Percentiles rank a stretch among this genome's conserved stretches.
Evolutionary conservation across 2,113 vertebrate species (phyloP).

Genomic region (Lichenostomus cassidix): DNA sequence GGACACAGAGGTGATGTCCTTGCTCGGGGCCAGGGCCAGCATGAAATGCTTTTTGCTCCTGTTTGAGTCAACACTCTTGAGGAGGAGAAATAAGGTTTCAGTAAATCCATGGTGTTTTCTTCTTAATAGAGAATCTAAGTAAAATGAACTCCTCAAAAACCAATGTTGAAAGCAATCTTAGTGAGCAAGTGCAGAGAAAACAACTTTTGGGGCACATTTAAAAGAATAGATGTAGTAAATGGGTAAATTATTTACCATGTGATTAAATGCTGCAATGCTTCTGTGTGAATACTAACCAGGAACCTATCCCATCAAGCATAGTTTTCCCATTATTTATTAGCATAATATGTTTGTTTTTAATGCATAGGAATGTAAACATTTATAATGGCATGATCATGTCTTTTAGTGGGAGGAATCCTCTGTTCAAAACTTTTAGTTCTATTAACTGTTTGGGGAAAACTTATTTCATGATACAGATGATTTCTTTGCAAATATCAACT

Average conservation of each 20-base stretch:
- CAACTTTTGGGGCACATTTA: neutral
- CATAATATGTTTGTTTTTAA: neutral
- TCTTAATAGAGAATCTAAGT: conserved; percentile 5
- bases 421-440: neutral
- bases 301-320: neutral
- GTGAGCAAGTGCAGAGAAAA: neutral
- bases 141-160: conserved; percentile 38
- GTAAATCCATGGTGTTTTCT: neutral
- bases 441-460: neutral
- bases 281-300: neutral
- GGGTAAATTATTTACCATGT: neutral
- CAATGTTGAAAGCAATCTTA: neutral
- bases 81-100: neutral
- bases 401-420: neutral
- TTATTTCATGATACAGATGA: neutral
- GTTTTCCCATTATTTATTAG: neutral
- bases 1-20: neutral
- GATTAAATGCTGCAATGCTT: conserved; percentile 3
- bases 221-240: neutral
- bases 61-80: neutral
- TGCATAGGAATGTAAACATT: neutral
- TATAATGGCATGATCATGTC: neutral
- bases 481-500: neutral
- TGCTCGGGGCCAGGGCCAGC: neutral
- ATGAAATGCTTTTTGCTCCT: neutral